Evolutionary conservation across 2,113 vertebrate genomes (phyloP), one percentile per base, ranked within the genome.

Genomic region (Chlorodrepanis virens): DNA sequence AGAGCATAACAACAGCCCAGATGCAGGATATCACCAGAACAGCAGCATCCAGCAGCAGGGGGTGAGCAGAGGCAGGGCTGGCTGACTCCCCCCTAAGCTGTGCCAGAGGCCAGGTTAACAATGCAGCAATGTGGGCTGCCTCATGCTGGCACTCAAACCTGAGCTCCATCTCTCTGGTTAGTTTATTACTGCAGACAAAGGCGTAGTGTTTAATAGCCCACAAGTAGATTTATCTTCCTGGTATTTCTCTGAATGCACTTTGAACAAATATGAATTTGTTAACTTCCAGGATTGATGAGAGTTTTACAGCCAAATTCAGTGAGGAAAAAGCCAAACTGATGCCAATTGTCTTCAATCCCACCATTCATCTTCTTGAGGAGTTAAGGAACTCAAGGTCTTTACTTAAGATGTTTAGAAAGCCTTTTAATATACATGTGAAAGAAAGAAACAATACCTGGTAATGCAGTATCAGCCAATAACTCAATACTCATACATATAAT

Each of bases 1-100:
- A 2, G 1, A 2, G 8, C 2, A 3, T 4, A 50, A 33, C 9
- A 65, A 9, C 1, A 1, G 2, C 6, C 12, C n/a, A 61, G 45
- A 3, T 18, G 12, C 31, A 57, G 27, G 22, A 31, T 16, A 12
- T 22, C 0, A 5, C 40, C 60, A 21, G 45, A 10, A 74, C 15
- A 52, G 9, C 6, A 0, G 0, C 22, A 75, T 10, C 35, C 75
- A 57, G 21, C 15, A 61, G 37, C 12, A 49, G 5, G 12, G 16
- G 19, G 1, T 27, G 22, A 84, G n/a, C 27, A 87, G 54, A 28
- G 13, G 3, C 39, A 63, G 16, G 10, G 44, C 9, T 44, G 4
- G 17, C 29, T 53, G 59, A 28, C 16, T 56, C 8, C 11, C 29
- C 49, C 3, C 29, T 29, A 6, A 47, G 3, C 31, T 28, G 7